These are phyloP conservation scores for Bufo gargarizans DNA, from an alignment of 2,113 vertebrate genomes.

Conservation along the genomic window DNA sequence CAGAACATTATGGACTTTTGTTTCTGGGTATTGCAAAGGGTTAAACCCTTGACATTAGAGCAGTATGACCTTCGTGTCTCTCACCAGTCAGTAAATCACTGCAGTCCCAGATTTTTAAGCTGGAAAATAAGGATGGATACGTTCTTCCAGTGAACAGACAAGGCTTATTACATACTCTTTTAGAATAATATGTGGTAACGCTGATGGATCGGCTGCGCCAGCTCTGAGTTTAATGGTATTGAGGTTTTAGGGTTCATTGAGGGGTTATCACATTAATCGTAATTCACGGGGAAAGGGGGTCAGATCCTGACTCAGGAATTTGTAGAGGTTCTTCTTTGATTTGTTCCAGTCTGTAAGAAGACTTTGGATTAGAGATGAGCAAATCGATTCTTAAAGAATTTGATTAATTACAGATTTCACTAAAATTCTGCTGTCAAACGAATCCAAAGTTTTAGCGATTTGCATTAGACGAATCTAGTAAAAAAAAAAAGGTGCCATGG, in stretches of 20 bases:
- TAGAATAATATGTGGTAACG: background rate
- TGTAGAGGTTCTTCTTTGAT: background rate
- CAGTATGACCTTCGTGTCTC: background rate
- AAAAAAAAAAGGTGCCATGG: too few relatives aligned
- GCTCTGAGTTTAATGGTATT: conserved; percentile 6
- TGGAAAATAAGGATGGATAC: conserved; percentile 24
- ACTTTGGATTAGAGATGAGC: too few relatives aligned
- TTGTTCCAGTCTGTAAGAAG: too few relatives aligned
- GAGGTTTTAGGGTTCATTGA: background rate
- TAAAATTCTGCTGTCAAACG: too few relatives aligned
- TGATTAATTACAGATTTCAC: too few relatives aligned
- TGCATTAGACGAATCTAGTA: too few relatives aligned
- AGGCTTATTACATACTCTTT: conserved; percentile 20
- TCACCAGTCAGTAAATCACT: background rate
- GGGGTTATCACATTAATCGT: background rate
- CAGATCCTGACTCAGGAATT: background rate
- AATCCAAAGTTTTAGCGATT: too few relatives aligned
- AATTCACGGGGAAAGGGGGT: background rate
- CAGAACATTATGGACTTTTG: background rate
- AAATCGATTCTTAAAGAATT: too few relatives aligned
- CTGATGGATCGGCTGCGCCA: conserved; percentile 13
- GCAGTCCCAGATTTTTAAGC: background rate
- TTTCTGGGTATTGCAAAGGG: background rate
- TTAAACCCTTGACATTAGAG: background rate
- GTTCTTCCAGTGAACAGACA: background rate